Evolutionary conservation across 1,140 invertebrate species (phyloP), one percentile per base, ranked within the genome.

Genomic region (Neoseiulus cucumeris): DNA sequence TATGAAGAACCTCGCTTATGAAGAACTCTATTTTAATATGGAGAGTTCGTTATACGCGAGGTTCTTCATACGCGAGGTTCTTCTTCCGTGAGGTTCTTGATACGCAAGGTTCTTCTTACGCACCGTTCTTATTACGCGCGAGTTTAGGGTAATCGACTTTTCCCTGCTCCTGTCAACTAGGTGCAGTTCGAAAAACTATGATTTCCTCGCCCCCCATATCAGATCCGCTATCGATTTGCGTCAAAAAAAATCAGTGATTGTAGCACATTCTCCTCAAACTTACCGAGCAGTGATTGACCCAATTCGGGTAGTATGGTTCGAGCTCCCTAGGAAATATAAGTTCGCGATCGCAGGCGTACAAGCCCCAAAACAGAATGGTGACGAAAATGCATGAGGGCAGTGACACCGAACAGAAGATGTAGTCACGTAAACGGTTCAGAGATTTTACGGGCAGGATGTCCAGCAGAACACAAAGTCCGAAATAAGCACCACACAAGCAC

Each of bases 231-330:
- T 12, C 29, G 7, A 17, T n/a, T n/a, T n/a, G n/a, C n/a, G n/a
- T 66, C 42, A 14, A 22, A 66, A 85, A 77, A 47, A 89, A n/a
- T n/a, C n/a, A n/a, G n/a, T n/a, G n/a, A n/a, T n/a, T n/a, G n/a
- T n/a, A n/a, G n/a, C n/a, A n/a, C 33, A 39, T 39, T 39, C 4
- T 39, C 33, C 33, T 6, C 9, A 9, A 39, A 71, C 69, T 70
- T 68, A 72, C 71, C 81, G 93, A 85, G 0, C 88, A 77, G 76
- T 94, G 91, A 75, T 95, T 95, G 6, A 92, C 73, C 89, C 89
- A 92, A 64, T 74, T 76, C 65, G 87, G 87, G 72, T 88, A 88
- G 66, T 85, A 83, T 42, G 79, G 77, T 72, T 91, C 89, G 30
- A 93, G 71, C 0, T 77, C 77, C 70, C 82, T 83, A 0, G 91